phyloP scores from a whole-genome alignment of 2,113 vertebrate species.

The Microtus richardsoni region DNA sequence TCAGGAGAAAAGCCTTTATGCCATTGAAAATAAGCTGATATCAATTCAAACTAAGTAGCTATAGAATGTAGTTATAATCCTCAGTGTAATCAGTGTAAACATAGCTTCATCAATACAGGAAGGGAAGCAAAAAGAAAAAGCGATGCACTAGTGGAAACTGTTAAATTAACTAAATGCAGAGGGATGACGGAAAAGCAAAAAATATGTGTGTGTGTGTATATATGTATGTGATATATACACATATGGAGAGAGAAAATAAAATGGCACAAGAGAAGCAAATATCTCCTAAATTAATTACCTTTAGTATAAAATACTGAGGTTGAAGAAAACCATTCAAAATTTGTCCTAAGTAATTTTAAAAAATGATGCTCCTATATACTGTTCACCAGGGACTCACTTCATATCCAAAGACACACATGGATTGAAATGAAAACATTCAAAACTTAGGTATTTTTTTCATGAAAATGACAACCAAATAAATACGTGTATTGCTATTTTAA shows the following conservation, averaged over 20 bases:
- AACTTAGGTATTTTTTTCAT: background rate
- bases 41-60: background rate
- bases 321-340: background rate
- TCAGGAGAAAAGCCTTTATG: background rate
- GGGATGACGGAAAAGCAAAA: background rate
- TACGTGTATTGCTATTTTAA: background rate
- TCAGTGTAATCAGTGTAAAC: background rate
- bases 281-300: background rate
- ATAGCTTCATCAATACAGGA: background rate
- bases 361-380: background rate
- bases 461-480: conserved; percentile 20
- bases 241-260: background rate
- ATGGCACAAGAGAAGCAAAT: background rate
- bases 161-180: background rate
- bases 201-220: background rate
- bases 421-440: background rate
- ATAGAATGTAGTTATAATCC: background rate
- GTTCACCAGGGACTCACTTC: background rate
- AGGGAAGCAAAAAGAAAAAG: background rate
- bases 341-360: background rate
- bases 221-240: too few relatives aligned
- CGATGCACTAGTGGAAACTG: background rate
- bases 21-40: background rate
- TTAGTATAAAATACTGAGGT: background rate
- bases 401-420: background rate